Conservation (phyloP, 2,888 invertebrate genomes). For the Iselma pallidipennis region DNA sequence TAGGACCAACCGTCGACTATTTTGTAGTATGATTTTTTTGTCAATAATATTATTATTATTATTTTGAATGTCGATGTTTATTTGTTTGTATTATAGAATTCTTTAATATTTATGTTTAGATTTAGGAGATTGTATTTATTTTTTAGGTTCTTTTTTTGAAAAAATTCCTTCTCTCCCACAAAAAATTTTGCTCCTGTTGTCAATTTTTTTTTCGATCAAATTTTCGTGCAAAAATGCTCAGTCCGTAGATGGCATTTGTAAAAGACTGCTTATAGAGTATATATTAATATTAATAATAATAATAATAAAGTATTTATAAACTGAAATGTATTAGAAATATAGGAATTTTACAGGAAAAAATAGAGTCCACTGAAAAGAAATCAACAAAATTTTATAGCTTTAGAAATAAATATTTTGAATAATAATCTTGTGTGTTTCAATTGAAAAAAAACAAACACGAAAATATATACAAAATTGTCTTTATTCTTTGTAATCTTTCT, state of each 20-base stretch:
- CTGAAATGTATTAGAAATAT: neutral
- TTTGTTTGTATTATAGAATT: neutral
- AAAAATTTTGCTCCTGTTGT: neutral
- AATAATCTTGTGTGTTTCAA: neutral
- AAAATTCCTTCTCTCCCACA: too few relatives aligned
- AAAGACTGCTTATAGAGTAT: constrained; percentile 6
- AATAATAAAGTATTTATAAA: neutral
- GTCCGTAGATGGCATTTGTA: constrained; percentile 6
- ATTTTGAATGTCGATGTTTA: neutral
- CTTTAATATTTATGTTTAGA: neutral
- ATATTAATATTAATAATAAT: neutral
- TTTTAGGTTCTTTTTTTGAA: neutral
- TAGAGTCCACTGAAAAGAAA: neutral
- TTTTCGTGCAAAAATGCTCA: neutral
- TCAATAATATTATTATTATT: neutral
- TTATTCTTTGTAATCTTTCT: constrained; percentile 22
- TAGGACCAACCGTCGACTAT: neutral
- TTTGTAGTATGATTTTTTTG: neutral
- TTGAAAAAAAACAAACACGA: neutral
- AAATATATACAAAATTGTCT: constrained; percentile 16
- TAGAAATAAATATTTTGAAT: constrained; percentile 7
- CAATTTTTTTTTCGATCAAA: neutral
- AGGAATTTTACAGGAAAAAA: neutral
- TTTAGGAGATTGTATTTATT: neutral
- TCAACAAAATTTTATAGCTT: constrained; percentile 4